A percentile compares a stretch with the other conserved stretches of the same genome.
Conservation (phyloP, 1,140 invertebrate genomes). For the Cecropterus lyciades region DNA sequence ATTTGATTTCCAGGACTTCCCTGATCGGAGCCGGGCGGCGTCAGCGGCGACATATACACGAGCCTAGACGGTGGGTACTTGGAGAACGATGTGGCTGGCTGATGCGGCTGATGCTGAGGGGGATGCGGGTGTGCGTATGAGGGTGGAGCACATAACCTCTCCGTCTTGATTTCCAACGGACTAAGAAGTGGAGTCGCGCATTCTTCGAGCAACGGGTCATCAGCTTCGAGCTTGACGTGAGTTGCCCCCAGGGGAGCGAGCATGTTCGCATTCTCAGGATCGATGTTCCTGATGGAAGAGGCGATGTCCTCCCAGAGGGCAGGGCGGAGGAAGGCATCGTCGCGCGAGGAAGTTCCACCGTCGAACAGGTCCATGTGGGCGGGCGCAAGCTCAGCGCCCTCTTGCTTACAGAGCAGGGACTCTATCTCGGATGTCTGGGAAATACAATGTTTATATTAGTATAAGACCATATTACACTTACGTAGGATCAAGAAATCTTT, state of each 20-base stretch:
- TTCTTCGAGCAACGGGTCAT: slow-evolving; percentile 86
- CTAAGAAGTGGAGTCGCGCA: slow-evolving; percentile 87
- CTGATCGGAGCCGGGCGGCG: slow-evolving; percentile 92
- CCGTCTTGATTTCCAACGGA: slow-evolving; percentile 90
- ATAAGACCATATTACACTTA: background rate
- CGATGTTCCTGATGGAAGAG: slow-evolving; percentile 94
- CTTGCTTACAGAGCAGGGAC: slow-evolving; percentile 82
- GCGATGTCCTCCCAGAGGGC: slow-evolving; percentile 95
- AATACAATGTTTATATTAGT: slow-evolving; percentile 25
- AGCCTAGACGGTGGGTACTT: slow-evolving; percentile 81
- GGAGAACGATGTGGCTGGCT: slow-evolving; percentile 67
- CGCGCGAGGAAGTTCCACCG: slow-evolving; percentile 85
- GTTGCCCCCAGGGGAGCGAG: slow-evolving; percentile 85
- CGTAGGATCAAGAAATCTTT: background rate
- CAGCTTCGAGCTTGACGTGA: slow-evolving; percentile 90
- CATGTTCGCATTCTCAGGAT: slow-evolving; percentile 95
- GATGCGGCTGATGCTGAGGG: slow-evolving; percentile 60
- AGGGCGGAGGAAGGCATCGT: slow-evolving; percentile 93
- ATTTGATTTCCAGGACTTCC: slow-evolving; percentile 89
- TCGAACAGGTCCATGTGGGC: slow-evolving; percentile 80
- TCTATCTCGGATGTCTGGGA: slow-evolving; percentile 82
- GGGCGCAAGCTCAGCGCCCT: slow-evolving; percentile 73
- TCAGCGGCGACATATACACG: slow-evolving; percentile 92
- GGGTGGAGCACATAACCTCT: slow-evolving; percentile 83
- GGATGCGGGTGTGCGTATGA: slow-evolving; percentile 81